Conservation (phyloP, 2,113 vertebrate genomes). For the Danionella cerebrum region DNA sequence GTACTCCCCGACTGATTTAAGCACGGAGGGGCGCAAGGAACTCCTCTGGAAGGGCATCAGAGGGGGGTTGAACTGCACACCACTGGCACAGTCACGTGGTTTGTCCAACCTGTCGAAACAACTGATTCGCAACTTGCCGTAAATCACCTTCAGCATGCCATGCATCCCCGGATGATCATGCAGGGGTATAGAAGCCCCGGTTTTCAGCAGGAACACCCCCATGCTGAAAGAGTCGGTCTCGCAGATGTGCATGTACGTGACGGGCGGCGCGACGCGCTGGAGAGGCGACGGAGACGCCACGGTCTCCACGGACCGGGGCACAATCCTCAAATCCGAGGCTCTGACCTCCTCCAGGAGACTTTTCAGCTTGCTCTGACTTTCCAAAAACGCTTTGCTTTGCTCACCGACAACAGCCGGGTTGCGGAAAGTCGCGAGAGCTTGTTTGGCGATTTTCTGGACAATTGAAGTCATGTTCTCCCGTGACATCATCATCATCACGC, state of each 20-base stretch:
- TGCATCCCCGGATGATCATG: slow-evolving; percentile 97
- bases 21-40: slow-evolving; percentile 56
- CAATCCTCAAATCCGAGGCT: slow-evolving; percentile 78
- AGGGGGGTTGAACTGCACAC: slow-evolving; percentile 48
- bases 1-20: slow-evolving; percentile 70
- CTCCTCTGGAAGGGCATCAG: slow-evolving; percentile 52
- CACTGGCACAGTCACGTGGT: slow-evolving; percentile 12
- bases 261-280: slow-evolving; percentile 61
- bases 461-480: slow-evolving; percentile 79
- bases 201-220: slow-evolving; percentile 83
- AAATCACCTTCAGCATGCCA: slow-evolving; percentile 91
- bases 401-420: slow-evolving; percentile 40
- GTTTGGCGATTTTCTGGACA: slow-evolving; percentile 81
- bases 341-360: slow-evolving; percentile 73
- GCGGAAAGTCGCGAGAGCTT: slow-evolving; percentile 74
- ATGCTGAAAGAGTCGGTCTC: slow-evolving; percentile 89
- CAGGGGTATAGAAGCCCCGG: slow-evolving; percentile 83
- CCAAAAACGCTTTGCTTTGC: slow-evolving; percentile 47
- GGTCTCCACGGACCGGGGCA: slow-evolving; percentile 58
- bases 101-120: slow-evolving; percentile 76
- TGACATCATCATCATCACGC: slow-evolving; percentile 65
- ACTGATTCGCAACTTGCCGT: slow-evolving; percentile 80
- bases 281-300: slow-evolving; percentile 40
- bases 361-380: slow-evolving; percentile 68
- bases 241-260: slow-evolving; percentile 94